Percentiles rank a stretch among this genome's conserved stretches.
Evolutionary conservation across 92 coral and sea anemone species (phyloP).

Genomic region (Porites evermanni): DNA sequence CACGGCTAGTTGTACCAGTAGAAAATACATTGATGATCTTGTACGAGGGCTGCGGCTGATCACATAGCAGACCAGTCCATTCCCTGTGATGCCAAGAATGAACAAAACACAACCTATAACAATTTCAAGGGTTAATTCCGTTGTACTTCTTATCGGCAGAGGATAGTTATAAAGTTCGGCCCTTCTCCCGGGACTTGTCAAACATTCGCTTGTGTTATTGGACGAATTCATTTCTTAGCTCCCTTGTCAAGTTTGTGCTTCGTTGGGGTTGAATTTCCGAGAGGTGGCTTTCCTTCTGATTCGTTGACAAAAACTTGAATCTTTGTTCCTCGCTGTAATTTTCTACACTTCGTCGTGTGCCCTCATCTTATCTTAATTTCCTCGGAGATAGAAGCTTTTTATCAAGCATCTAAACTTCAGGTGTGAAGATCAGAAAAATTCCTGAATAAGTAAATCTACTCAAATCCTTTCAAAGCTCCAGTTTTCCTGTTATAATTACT

Average conservation of each 20-base stretch:
- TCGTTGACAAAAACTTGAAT: not conserved
- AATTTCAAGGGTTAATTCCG: slow-evolving; percentile 70
- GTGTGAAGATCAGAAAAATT: not conserved
- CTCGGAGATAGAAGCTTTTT: slow-evolving; percentile 11
- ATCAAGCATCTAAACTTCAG: not conserved
- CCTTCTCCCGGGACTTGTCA: not conserved
- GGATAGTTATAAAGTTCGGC: slow-evolving; percentile 39
- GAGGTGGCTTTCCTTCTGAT: not conserved
- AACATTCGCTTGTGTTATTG: not conserved
- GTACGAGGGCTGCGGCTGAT: slow-evolving; percentile 71
- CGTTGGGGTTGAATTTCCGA: not conserved
- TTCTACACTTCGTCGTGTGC: not conserved
- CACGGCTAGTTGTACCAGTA: slow-evolving; percentile 72
- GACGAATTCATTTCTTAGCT: slow-evolving; percentile 3
- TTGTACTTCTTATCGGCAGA: slow-evolving; percentile 39
- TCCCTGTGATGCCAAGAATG: slow-evolving; percentile 71
- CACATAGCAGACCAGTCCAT: slow-evolving; percentile 76
- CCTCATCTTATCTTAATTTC: slow-evolving; percentile 1
- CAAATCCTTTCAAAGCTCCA: not conserved
- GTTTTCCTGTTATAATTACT: not conserved
- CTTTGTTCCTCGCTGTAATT: not conserved
- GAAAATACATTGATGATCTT: slow-evolving; percentile 77
- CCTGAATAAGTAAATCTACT: not conserved
- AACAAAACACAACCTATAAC: slow-evolving; percentile 62
- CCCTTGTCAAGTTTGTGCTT: not conserved